Evolutionary conservation across 2,113 vertebrate species (phyloP).

Genomic region (Echinops telfairi): DNA sequence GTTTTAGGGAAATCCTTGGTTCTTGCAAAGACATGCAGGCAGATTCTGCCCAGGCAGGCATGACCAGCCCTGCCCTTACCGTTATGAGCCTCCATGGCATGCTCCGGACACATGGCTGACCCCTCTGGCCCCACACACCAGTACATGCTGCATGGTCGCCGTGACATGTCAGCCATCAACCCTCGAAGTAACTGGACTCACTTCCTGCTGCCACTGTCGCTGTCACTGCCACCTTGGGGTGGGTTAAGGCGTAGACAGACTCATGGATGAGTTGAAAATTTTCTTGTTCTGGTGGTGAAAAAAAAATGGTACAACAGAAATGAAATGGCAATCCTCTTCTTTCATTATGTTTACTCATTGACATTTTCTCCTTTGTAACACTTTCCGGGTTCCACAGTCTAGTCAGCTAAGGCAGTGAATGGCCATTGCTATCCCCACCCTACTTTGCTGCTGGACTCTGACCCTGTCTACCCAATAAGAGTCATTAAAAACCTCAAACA

Average conservation of each 20-base stretch:
- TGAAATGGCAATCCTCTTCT: not conserved
- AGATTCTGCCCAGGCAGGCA: rapidly evolving
- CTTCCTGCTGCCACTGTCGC: not conserved
- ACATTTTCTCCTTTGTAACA: not conserved
- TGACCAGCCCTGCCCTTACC: slow-evolving; percentile 47
- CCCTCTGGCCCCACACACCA: slow-evolving; percentile 82
- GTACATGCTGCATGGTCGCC: slow-evolving; percentile 78
- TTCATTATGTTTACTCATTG: not conserved
- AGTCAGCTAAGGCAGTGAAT: not conserved
- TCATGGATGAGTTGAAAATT: not conserved
- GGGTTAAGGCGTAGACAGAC: not conserved
- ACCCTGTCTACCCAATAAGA: not conserved
- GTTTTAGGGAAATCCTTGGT: not conserved
- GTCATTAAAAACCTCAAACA: not conserved
- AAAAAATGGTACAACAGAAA: slow-evolving; percentile 22
- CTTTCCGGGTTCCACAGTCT: not conserved
- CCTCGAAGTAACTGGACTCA: not conserved
- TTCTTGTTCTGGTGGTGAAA: slow-evolving; percentile 40
- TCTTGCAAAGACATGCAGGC: rapidly evolving
- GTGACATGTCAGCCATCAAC: slow-evolving; percentile 77
- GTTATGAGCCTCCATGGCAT: slow-evolving; percentile 61
- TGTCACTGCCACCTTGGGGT: rapidly evolving
- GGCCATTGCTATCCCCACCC: too few relatives aligned
- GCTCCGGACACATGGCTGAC: slow-evolving; percentile 58
- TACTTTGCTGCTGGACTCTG: not conserved